Evolutionary conservation across 1,140 invertebrate genomes (phyloP).

Genomic region (Heliconius congener): DNA sequence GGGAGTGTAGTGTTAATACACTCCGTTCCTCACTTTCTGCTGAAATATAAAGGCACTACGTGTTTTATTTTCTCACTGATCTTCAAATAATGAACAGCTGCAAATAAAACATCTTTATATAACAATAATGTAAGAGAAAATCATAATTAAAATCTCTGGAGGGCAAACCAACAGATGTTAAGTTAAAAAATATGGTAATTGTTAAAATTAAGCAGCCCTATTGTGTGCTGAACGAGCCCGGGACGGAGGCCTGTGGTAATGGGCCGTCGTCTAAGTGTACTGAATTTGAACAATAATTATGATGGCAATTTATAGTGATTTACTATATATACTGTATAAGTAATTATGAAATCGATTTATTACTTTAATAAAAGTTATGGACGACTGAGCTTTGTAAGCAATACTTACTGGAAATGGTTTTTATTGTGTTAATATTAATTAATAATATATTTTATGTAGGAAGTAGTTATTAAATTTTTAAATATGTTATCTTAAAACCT

Average conservation of each 20-base stretch:
- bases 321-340: not conserved
- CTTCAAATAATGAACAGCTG: not conserved
- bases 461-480: too few relatives aligned
- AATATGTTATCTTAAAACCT: too few relatives aligned
- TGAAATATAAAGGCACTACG: too few relatives aligned
- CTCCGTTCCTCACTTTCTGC: too few relatives aligned
- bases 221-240: conserved; percentile 24
- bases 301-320: not conserved
- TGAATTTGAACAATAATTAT: not conserved
- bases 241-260: conserved; percentile 29
- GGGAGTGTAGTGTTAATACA: too few relatives aligned
- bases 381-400: not conserved
- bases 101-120: conserved; percentile 14
- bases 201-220: conserved; percentile 34
- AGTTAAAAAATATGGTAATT: conserved; percentile 38
- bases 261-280: conserved; percentile 17
- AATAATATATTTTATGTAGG: too few relatives aligned
- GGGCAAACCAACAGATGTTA: conserved; percentile 25
- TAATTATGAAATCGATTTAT: not conserved
- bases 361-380: not conserved
- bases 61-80: not conserved
- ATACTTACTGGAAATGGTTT: not conserved
- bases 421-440: not conserved
- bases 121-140: conserved; percentile 29
- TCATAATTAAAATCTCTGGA: conserved; percentile 37